Conservation (phyloP, 2,888 invertebrate genomes). For the Vanessa cardui region DNA sequence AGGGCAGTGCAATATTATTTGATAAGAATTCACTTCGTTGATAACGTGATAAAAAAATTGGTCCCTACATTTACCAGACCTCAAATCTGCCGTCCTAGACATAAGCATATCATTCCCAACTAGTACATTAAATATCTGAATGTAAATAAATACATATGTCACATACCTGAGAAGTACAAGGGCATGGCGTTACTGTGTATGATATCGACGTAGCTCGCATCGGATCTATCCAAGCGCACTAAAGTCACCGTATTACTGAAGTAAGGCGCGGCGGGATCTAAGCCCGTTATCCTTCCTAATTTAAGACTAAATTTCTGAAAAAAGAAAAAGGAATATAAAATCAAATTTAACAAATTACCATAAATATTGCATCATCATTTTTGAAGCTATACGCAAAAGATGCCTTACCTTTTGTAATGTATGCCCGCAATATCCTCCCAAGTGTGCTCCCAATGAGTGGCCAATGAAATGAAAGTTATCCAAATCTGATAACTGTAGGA, state of each 20-base stretch:
- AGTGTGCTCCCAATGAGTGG: slow-evolving; percentile 93
- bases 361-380: too few relatives aligned
- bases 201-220: slow-evolving; percentile 94
- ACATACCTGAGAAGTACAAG: slow-evolving; percentile 83
- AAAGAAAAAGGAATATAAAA: not conserved
- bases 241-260: slow-evolving; percentile 91
- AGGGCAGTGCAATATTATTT: too few relatives aligned
- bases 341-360: not conserved
- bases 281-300: slow-evolving; percentile 90
- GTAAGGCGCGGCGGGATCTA: slow-evolving; percentile 97
- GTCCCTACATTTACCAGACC: too few relatives aligned
- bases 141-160: not conserved
- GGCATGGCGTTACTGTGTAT: slow-evolving; percentile 94
- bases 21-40: too few relatives aligned
- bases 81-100: too few relatives aligned
- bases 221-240: slow-evolving; percentile 92
- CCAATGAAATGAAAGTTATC: slow-evolving; percentile 92
- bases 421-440: slow-evolving; percentile 92
- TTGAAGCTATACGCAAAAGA: too few relatives aligned
- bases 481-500: slow-evolving; percentile 79
- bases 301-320: slow-evolving; percentile 85
- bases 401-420: slow-evolving; percentile 84
- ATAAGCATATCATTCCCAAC: too few relatives aligned
- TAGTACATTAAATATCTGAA: too few relatives aligned
- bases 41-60: too few relatives aligned